A percentile compares a stretch with the other conserved stretches of the same genome.
Conservation (phyloP, 2,888 invertebrate genomes). For the Agonum fuliginosum region DNA sequence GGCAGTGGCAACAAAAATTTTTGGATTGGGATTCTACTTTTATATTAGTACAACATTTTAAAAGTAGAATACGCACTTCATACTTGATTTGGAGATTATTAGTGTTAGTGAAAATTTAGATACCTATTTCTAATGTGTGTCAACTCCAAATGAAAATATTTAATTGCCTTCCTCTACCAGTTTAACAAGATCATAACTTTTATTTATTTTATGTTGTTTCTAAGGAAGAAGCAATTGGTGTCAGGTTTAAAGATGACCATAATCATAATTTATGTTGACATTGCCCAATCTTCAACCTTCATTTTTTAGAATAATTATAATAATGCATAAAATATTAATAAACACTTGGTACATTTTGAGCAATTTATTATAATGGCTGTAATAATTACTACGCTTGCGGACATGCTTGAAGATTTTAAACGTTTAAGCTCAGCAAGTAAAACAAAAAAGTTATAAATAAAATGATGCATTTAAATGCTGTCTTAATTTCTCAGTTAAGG, state of each 20-base stretch:
- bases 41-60: no score
- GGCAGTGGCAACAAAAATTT: no score
- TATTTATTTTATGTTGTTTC: constrained; percentile 16
- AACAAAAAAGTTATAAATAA: no score
- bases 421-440: no score
- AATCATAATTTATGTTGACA: no score
- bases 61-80: no score
- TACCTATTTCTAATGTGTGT: constrained; percentile 21
- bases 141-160: constrained; percentile 13
- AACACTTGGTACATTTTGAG: constrained; percentile 1
- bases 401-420: not conserved
- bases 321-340: constrained; percentile 5
- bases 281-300: no score
- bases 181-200: constrained; percentile 20
- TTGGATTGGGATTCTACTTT: no score
- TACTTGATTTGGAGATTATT: no score
- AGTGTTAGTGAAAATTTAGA: not conserved
- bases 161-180: constrained; percentile 9
- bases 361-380: constrained; percentile 21
- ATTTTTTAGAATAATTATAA: constrained; percentile 1
- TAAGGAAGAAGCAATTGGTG: not conserved
- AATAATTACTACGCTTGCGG: not conserved
- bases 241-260: constrained; percentile 17
- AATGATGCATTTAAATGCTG: no score
- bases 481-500: no score